Percentiles rank a stretch among this genome's conserved stretches.
These are phyloP conservation scores for Pseudomyrmex gracilis DNA, from an alignment of 1,140 invertebrate species.

Conservation along the genomic window DNA sequence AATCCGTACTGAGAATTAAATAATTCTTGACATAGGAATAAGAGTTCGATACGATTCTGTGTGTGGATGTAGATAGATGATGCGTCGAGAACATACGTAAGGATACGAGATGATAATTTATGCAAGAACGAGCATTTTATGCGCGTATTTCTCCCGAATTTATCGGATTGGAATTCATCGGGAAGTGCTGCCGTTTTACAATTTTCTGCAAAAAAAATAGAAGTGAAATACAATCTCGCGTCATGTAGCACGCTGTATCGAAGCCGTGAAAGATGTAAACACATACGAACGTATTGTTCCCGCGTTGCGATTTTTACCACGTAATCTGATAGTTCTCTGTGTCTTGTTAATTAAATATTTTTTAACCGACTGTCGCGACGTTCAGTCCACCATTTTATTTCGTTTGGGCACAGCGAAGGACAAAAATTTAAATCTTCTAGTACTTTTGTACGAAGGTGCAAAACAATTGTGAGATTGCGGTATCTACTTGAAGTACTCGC, in stretches of 20 bases:
- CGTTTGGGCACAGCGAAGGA: no score
- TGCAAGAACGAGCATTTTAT: conserved; percentile 33
- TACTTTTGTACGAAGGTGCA: not conserved
- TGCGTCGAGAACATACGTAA: conserved; percentile 54
- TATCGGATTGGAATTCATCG: conserved; percentile 61
- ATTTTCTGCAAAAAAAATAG: not conserved
- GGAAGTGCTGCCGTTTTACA: conserved; percentile 60
- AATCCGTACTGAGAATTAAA: conserved; percentile 61
- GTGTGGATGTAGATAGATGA: not conserved
- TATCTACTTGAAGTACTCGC: conserved; percentile 3
- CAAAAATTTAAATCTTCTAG: conserved; percentile 33
- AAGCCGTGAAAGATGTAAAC: not conserved
- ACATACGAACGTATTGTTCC: not conserved
- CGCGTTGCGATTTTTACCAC: not conserved
- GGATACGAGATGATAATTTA: conserved; percentile 42
- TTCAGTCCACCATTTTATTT: not conserved
- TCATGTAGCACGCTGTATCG: not conserved
- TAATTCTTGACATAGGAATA: conserved; percentile 42
- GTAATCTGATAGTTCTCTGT: not conserved
- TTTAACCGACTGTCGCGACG: not conserved
- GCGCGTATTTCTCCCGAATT: not conserved
- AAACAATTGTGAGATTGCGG: conserved; percentile 12
- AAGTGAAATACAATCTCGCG: conserved; percentile 48
- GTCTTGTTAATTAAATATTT: not conserved
- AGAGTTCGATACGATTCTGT: conserved; percentile 30